Evolutionary conservation across 2,888 invertebrate species (phyloP), one percentile per base, ranked within the genome.

Genomic region (Steinernema scapterisci): DNA sequence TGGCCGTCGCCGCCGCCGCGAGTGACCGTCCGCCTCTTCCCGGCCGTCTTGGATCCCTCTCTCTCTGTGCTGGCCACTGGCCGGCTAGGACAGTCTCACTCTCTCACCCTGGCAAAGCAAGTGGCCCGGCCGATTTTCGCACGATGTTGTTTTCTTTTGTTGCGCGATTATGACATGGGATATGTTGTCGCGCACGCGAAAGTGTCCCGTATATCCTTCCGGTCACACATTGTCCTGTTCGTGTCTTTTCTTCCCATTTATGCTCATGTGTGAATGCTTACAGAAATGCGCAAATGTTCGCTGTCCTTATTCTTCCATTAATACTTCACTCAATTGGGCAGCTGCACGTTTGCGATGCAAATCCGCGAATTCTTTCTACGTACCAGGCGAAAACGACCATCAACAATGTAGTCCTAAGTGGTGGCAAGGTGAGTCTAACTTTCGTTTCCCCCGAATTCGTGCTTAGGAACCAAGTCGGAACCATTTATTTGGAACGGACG

Each of bases 261-360:
- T 63, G 9, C 31, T 52, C 52, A 21, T 52, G 52, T 52, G 52
- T n/a, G 52, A 52, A 21, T 52, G 52, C 27, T 63, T 63, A 13
- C 63, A 63, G 63, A 63, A 63, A 63, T 63, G 63, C 63, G 63
- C 63, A 63, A 63, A 63, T 63, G 63, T 63, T 31, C 63, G 63
- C 63, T 63, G 63, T 63, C 63, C 63, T 31, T 63, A 63, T 63
- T 38, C 63, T 63, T 63, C 63, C 63, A 31, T 31, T 63, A 63
- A 63, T 63, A 63, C 63, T 63, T 6, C 31, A 27, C 63, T 27
- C 9, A 7, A 25, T 63, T 21, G 63, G 63, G 27, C 63, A 63
- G 63, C 63, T 63, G 63, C 63, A 63, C 63, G 38, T 31, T 38
- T 63, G 63, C 31, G 25, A 63, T 63, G 63, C 63, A 13, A 63